A percentile compares a stretch with the other conserved stretches of the same genome.
phyloP scores from a whole-genome alignment of 2,888 invertebrate genomes.

The Sarcophaga caerulescens region DNA sequence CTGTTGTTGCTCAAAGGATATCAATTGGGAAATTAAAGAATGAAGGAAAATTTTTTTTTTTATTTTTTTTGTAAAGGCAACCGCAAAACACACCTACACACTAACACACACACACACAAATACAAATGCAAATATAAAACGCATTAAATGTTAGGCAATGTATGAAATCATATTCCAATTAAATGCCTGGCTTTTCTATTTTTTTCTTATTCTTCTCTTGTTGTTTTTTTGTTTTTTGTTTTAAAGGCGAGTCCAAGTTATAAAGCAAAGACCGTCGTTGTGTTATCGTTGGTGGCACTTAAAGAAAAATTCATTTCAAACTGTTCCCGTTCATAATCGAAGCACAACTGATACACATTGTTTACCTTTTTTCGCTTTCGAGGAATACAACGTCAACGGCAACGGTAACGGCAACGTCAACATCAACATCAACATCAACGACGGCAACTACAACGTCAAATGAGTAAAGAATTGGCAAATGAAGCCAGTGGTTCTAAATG shows the following conservation, averaged over 20 bases:
- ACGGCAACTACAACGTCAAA: neutral
- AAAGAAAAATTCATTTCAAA: conserved; percentile 65
- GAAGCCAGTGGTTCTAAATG: conserved; percentile 34
- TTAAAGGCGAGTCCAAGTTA: conserved; percentile 4
- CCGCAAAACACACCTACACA: no score
- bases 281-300: conserved; percentile 1
- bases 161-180: no score
- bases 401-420: no score
- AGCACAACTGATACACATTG: conserved; percentile 74
- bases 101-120: no score
- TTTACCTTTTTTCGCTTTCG: conserved; percentile 53
- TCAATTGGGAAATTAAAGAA: neutral
- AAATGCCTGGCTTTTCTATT: no score
- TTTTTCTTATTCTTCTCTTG: neutral
- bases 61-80: no score
- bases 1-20: neutral
- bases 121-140: no score
- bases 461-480: conserved; percentile 26
- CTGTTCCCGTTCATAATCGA: conserved; percentile 77
- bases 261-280: neutral
- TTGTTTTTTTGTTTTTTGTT: neutral
- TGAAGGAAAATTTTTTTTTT: neutral
- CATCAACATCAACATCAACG: no score
- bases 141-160: no score
- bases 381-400: no score